These are phyloP conservation scores for Cylloceria caligata DNA, from an alignment of 2,888 invertebrate genomes.

Conservation along the genomic window DNA sequence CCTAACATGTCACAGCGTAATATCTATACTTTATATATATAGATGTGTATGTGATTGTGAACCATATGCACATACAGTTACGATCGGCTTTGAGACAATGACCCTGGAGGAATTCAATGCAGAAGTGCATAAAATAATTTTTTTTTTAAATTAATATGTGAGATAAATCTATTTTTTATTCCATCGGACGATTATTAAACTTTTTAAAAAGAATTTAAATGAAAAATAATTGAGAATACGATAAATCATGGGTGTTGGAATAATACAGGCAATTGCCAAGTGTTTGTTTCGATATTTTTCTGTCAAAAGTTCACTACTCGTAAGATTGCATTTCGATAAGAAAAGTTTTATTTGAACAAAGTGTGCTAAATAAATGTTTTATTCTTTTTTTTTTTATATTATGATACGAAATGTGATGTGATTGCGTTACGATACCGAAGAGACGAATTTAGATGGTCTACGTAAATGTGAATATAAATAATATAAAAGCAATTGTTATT, in stretches of 20 bases:
- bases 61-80: not conserved
- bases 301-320: not conserved
- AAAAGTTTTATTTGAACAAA: not conserved
- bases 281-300: not conserved
- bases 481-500: not conserved
- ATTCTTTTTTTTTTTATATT: not conserved
- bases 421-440: not conserved
- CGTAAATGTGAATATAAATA: not conserved
- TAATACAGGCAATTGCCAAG: not conserved
- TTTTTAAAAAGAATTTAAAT: not conserved
- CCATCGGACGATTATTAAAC: not conserved
- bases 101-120: slow-evolving; percentile 15
- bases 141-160: not conserved
- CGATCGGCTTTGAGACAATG: slow-evolving; percentile 10
- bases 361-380: not conserved
- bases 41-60: not conserved
- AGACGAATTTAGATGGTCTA: not conserved
- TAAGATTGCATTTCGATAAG: not conserved
- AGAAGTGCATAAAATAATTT: slow-evolving; percentile 15
- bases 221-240: not conserved
- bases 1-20: not conserved
- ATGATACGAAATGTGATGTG: not conserved
- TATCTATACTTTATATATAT: not conserved
- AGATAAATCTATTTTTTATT: not conserved
- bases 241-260: not conserved